Conservation (phyloP, 2,888 invertebrate species). For the Cryptus viduatorius region DNA sequence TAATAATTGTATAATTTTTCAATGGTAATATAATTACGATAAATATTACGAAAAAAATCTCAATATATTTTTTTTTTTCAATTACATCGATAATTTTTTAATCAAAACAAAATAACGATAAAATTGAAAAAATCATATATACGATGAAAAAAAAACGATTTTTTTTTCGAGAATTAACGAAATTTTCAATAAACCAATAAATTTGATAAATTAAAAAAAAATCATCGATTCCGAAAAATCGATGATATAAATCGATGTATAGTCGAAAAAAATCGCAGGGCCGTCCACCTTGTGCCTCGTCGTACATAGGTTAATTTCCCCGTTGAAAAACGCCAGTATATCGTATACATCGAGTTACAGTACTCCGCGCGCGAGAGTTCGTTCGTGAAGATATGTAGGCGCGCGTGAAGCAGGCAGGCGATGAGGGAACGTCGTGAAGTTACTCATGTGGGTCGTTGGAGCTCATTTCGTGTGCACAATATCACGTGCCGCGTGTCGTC, state of each 20-base stretch:
- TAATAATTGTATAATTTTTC: too few relatives aligned
- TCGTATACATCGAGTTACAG: slow-evolving; percentile 27
- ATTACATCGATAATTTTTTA: too few relatives aligned
- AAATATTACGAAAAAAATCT: too few relatives aligned
- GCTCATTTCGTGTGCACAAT: slow-evolving; percentile 61
- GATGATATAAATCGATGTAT: not conserved
- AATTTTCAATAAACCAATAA: not conserved
- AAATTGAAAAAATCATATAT: too few relatives aligned
- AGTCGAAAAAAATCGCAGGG: not conserved
- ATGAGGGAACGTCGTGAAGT: slow-evolving; percentile 21
- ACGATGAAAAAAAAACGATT: not conserved
- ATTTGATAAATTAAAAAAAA: not conserved
- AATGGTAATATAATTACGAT: too few relatives aligned
- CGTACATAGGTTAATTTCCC: not conserved
- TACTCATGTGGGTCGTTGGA: slow-evolving; percentile 57
- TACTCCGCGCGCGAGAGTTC: slow-evolving; percentile 46
- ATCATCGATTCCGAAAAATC: not conserved
- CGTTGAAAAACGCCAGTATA: slow-evolving; percentile 1
- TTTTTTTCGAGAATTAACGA: not conserved
- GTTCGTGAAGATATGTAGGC: slow-evolving; percentile 62
- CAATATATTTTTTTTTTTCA: too few relatives aligned
- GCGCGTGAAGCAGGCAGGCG: slow-evolving; percentile 11
- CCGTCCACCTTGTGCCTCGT: not conserved
- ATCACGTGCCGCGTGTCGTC: slow-evolving; percentile 59
- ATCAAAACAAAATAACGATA: too few relatives aligned